Conservation (phyloP, 2,888 invertebrate species). For the Poecilus cupreus region DNA sequence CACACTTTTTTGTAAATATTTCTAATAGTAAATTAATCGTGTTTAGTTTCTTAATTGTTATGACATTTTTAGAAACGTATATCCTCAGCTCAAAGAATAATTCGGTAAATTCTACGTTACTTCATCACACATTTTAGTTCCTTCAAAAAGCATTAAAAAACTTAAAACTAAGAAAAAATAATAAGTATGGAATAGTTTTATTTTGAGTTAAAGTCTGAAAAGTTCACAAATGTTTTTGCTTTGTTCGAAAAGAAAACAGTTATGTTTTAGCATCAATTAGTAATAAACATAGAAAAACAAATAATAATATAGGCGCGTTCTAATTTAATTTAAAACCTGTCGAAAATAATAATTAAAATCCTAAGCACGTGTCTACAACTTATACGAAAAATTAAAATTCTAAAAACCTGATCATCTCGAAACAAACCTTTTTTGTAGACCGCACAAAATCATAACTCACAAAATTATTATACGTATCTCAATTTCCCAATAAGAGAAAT, state of each 20-base stretch:
- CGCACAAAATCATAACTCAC: background rate
- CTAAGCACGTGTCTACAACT: constrained; percentile 15
- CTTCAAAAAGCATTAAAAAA: too few relatives aligned
- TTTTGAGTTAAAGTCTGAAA: too few relatives aligned
- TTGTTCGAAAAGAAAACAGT: background rate
- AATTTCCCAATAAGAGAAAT: constrained; percentile 53
- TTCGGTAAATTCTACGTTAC: too few relatives aligned
- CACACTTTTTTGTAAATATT: too few relatives aligned
- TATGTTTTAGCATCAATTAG: background rate
- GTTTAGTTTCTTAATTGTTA: too few relatives aligned
- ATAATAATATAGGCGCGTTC: background rate
- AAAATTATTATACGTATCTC: constrained; percentile 44
- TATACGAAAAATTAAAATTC: constrained; percentile 6
- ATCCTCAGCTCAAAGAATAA: too few relatives aligned
- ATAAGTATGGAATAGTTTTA: too few relatives aligned
- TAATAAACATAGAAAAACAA: background rate
- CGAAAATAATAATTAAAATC: background rate
- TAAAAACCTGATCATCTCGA: background rate
- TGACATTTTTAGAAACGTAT: too few relatives aligned
- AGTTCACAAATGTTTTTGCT: too few relatives aligned
- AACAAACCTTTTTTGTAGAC: constrained; percentile 19
- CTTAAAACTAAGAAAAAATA: too few relatives aligned
- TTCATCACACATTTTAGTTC: too few relatives aligned
- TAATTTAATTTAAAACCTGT: constrained; percentile 36
- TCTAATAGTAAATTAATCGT: too few relatives aligned